Evolutionary conservation across 2,113 vertebrate genomes (phyloP).

Genomic region (Podocnemis expansa): DNA sequence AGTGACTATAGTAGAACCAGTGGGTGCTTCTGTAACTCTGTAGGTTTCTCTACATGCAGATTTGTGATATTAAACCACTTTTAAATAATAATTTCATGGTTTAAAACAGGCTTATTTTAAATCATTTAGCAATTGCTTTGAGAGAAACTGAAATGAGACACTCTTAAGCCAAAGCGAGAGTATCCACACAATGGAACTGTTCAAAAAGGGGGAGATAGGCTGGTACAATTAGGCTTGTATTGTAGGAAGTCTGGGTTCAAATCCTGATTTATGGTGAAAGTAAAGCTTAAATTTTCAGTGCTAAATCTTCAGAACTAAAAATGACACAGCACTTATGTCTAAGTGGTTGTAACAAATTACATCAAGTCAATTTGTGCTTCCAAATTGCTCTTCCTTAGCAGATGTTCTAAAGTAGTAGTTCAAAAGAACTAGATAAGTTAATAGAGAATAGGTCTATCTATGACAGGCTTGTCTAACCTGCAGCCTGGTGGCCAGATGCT

Average conservation of each 20-base stretch:
- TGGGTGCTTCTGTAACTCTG: rapidly evolving
- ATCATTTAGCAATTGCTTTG: neutral
- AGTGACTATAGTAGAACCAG: neutral
- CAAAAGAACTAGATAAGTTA: neutral
- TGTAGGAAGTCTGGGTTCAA: neutral
- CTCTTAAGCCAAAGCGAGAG: neutral
- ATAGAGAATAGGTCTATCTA: neutral
- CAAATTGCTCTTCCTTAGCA: neutral
- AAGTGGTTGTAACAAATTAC: neutral
- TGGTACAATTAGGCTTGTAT: neutral
- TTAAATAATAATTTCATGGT: neutral
- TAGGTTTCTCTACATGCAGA: neutral
- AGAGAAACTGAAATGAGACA: neutral
- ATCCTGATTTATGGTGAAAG: neutral
- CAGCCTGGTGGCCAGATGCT: too few relatives aligned
- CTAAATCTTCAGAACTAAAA: neutral
- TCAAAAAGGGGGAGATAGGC: neutral
- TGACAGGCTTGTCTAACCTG: too few relatives aligned
- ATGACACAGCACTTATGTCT: neutral
- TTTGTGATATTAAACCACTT: neutral
- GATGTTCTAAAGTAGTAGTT: neutral
- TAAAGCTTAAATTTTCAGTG: neutral
- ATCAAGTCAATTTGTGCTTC: neutral
- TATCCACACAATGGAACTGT: neutral
- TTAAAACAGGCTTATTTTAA: neutral